phyloP scores from a whole-genome alignment of 2,113 vertebrate species.

The Atractosteus spatula region DNA sequence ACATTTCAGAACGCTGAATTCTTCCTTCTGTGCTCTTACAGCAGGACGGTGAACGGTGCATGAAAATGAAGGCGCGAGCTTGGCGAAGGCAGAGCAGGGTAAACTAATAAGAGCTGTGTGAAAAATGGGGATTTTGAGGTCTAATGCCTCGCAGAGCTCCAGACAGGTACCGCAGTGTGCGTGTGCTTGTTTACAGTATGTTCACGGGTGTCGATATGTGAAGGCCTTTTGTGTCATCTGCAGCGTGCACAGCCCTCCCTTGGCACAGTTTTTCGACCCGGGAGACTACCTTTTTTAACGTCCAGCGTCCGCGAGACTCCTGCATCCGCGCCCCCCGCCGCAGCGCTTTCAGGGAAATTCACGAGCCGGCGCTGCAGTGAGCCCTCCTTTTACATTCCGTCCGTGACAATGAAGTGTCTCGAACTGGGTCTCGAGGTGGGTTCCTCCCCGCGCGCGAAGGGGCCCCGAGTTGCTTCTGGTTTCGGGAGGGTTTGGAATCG shows the following conservation, averaged over 20 bases:
- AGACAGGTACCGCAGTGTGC: background rate
- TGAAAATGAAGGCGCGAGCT: no score
- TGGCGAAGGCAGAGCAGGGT: no score
- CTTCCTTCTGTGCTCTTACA: no score
- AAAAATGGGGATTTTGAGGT: background rate
- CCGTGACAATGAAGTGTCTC: no score
- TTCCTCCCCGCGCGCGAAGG: no score
- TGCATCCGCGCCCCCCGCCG: background rate
- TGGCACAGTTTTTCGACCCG: background rate
- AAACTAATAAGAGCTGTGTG: background rate
- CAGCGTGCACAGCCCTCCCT: background rate
- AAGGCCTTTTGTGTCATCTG: constrained; percentile 17
- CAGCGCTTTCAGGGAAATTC: constrained; percentile 1
- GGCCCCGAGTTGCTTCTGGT: no score
- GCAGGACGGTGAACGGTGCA: no score
- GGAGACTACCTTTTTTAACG: constrained; percentile 6
- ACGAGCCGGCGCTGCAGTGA: no score
- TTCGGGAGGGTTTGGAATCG: background rate
- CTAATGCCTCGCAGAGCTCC: constrained; percentile 3
- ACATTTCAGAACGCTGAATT: no score
- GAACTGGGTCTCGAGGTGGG: no score
- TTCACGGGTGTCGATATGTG: constrained; percentile 4
- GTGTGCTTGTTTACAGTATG: background rate
- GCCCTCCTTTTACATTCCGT: no score
- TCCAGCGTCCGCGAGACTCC: constrained; percentile 6